Percentiles rank a stretch among this genome's conserved stretches.
Conservation (phyloP, 1,140 invertebrate species). For the Atta texana region DNA sequence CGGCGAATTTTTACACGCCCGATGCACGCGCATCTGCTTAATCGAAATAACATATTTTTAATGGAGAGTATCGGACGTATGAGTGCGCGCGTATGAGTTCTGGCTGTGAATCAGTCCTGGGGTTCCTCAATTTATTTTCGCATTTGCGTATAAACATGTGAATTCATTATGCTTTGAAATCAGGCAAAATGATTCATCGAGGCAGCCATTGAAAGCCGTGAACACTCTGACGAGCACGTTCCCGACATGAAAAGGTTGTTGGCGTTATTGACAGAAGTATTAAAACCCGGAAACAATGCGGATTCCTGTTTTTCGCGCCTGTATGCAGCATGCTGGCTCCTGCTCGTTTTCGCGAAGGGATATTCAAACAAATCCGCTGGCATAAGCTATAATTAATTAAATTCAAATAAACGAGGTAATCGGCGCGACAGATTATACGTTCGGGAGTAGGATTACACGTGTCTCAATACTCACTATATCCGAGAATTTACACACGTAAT, state of each 20-base stretch:
- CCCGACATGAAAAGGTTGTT: slow-evolving; percentile 66
- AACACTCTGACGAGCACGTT: slow-evolving; percentile 67
- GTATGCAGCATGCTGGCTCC: neutral
- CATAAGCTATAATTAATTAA: slow-evolving; percentile 73
- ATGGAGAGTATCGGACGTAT: slow-evolving; percentile 19
- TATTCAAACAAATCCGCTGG: slow-evolving; percentile 66
- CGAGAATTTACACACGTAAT: slow-evolving; percentile 61
- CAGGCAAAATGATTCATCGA: slow-evolving; percentile 73
- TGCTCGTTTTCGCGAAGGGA: slow-evolving; percentile 54
- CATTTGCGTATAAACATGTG: slow-evolving; percentile 69
- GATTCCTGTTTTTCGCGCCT: slow-evolving; percentile 53
- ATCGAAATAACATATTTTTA: slow-evolving; percentile 57
- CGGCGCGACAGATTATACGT: slow-evolving; percentile 68
- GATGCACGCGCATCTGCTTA: slow-evolving; percentile 52
- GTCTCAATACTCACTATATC: slow-evolving; percentile 59
- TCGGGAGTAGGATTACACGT: slow-evolving; percentile 66
- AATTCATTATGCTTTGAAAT: slow-evolving; percentile 74
- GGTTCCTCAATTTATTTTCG: slow-evolving; percentile 59
- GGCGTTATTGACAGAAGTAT: slow-evolving; percentile 67
- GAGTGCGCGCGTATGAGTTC: too few relatives aligned
- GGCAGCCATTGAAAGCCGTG: slow-evolving; percentile 55
- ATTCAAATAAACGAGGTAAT: slow-evolving; percentile 72
- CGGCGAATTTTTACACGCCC: slow-evolving; percentile 48
- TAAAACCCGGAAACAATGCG: slow-evolving; percentile 60
- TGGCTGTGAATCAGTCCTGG: neutral